Base-by-base conservation (phyloP, 2,888 invertebrate species). In the Rambutsinella grinnellia region DNA sequence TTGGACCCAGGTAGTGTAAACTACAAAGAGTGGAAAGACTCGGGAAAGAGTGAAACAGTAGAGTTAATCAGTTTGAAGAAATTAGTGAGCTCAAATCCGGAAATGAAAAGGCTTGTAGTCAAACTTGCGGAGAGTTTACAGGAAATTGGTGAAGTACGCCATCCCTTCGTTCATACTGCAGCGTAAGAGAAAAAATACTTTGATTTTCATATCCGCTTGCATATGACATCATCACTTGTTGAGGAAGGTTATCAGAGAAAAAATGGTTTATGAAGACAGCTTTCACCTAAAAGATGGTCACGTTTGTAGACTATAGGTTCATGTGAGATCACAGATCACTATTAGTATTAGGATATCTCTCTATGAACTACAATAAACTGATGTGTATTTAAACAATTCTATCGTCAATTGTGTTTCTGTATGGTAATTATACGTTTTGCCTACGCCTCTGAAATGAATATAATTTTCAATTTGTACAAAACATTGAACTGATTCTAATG, bases 1-100 rank as follows among this genome's bases (percentile, higher is more conserved):
- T 49, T 71, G 26, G 70, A 70, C 56, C 70, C 70, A 6, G 62
- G 54, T 2, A 72, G 65, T 65, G 66, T 60, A 23, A 62, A 49
- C 13, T 61, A 49, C 24, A 63, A 57, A n/a, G 74, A 65, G 58
- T 63, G 66, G 74, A 58, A 51, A 51, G 60, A 57, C n/a, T 56
- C 47, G 36, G 17, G 24, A 19, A 67, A 57, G 44, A 68, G 61
- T 36, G 61, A 75, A 68, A 62, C 61, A 24, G 49, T 75, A 8
- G 56, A 75, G 46, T 56, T 68, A 24, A 75, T 75, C 62, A 68
- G 67, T 68, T 67, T 75, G 44, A 67, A 75, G 57, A 75, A 67
- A 36, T 75, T 75, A 56, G 60, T 66, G 24, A 66, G 67, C 54
- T 66, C 67, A 21, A 75, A 71, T 56, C 71, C 71, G 63, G 71